These are phyloP conservation scores for Clivina fossor DNA, from an alignment of 2,888 invertebrate species.

Conservation along the genomic window DNA sequence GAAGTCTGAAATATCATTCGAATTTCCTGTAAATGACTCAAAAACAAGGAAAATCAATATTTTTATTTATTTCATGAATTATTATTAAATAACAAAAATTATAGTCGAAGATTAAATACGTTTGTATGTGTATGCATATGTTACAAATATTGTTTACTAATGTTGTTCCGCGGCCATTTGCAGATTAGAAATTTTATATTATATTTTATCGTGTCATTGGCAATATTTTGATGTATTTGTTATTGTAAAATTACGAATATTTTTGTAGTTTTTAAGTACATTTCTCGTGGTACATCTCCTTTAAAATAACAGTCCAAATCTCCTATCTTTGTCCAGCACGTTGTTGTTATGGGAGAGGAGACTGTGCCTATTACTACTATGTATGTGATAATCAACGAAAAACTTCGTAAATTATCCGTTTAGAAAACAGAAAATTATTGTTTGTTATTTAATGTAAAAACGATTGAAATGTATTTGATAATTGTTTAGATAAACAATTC, in stretches of 20 bases:
- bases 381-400: no score
- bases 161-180: neutral
- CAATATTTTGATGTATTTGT: slow-evolving; percentile 15
- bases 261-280: slow-evolving; percentile 26
- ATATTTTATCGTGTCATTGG: neutral
- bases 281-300: slow-evolving; percentile 45
- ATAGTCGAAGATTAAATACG: slow-evolving; percentile 9
- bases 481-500: no score
- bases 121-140: slow-evolving; percentile 22
- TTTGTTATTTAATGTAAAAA: no score
- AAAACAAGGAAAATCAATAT: no score
- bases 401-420: no score
- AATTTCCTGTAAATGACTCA: no score
- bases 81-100: slow-evolving; percentile 11
- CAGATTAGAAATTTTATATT: neutral
- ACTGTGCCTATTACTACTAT: slow-evolving; percentile 13
- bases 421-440: no score
- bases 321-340: slow-evolving; percentile 44
- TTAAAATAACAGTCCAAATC: slow-evolving; percentile 50
- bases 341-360: slow-evolving; percentile 36
- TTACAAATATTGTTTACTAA: slow-evolving; percentile 8
- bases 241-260: slow-evolving; percentile 25
- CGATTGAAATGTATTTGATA: no score
- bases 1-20: no score
- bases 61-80: slow-evolving; percentile 13